Conservation (phyloP, 2,888 invertebrate genomes). For the Pseudococcus jackbeardsleyi region DNA sequence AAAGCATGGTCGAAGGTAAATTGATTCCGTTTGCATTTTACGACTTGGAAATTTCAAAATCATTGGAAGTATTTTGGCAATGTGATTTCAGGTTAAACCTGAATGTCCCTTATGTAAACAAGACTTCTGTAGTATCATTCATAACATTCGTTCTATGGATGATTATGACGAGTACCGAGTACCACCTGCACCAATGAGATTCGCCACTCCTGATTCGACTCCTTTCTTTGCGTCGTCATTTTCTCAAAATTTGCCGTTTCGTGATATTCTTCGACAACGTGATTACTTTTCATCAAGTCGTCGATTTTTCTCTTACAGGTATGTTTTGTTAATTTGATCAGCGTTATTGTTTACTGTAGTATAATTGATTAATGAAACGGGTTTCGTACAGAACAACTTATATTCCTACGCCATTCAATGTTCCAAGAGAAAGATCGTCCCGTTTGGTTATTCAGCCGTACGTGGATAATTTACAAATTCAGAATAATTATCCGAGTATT, state of each 20-base stretch:
- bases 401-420: conserved; percentile 13
- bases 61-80: not conserved
- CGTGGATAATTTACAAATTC: conserved; percentile 59
- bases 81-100: conserved; percentile 80
- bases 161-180: conserved; percentile 88
- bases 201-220: not conserved
- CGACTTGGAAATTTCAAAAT: not conserved
- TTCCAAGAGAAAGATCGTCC: conserved; percentile 49
- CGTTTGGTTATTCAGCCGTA: conserved; percentile 60
- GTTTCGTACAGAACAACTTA: conserved; percentile 34
- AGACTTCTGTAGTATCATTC: conserved; percentile 89
- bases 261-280: not conserved
- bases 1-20: conserved; percentile 90
- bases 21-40: conserved; percentile 58
- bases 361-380: not conserved
- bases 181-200: conserved; percentile 17
- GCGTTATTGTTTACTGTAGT: not conserved
- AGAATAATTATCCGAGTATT: conserved; percentile 29
- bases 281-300: conserved; percentile 45
- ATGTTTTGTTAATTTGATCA: not conserved
- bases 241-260: not conserved
- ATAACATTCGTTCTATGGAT: conserved; percentile 88
- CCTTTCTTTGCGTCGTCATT: not conserved
- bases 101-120: conserved; percentile 96
- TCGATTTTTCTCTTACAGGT: conserved; percentile 59